Evolutionary conservation across 2,113 vertebrate species (phyloP).

Genomic region (Pseudorasbora parva): DNA sequence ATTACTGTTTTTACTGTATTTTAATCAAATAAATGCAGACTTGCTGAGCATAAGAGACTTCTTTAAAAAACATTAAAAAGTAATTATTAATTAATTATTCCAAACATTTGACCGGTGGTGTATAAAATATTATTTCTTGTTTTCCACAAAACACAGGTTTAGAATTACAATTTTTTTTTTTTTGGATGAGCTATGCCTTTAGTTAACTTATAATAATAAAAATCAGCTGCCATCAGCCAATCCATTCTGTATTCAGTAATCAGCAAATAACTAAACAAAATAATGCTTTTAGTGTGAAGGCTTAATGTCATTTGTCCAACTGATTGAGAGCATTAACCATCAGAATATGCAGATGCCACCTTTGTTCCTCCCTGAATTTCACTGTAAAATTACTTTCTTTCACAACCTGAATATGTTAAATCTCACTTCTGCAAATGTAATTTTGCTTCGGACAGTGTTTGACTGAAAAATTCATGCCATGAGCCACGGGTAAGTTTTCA

Average conservation of each 20-base stretch:
- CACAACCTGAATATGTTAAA: constrained; percentile 12
- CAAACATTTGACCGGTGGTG: no score
- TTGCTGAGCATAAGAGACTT: no score
- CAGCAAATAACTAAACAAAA: constrained; percentile 13
- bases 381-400: not conserved
- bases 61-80: no score
- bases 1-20: no score
- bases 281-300: not conserved
- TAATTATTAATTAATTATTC: no score
- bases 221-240: not conserved
- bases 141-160: no score
- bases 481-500: constrained; percentile 30
- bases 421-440: constrained; percentile 9
- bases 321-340: not conserved
- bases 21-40: no score
- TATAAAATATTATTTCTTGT: no score
- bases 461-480: constrained; percentile 25
- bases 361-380: not conserved
- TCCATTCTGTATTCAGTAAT: not conserved
- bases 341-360: constrained; percentile 1
- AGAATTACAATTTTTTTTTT: no score
- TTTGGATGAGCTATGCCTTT: not conserved
- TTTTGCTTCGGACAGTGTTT: constrained; percentile 5
- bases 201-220: not conserved
- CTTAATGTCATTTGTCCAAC: not conserved